These are phyloP conservation scores for Thaleichthys pacificus DNA, from an alignment of 2,797 vertebrate species.

Conservation along the genomic window DNA sequence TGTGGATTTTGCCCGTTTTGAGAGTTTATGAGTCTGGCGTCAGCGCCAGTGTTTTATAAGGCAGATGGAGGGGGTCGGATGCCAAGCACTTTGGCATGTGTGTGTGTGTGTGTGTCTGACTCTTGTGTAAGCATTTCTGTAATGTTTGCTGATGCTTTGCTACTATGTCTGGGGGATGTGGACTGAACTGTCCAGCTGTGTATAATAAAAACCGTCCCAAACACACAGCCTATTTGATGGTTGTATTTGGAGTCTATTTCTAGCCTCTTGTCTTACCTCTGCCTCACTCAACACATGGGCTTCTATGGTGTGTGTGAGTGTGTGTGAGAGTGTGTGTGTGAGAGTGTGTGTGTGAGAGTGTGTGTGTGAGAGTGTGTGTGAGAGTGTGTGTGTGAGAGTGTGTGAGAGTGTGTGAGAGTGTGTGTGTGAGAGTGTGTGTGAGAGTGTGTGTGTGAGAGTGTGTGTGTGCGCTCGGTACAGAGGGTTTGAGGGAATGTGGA, in stretches of 20 bases:
- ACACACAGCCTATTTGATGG: constrained; percentile 40
- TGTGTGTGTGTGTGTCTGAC: constrained; percentile 40
- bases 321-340: constrained; percentile 10
- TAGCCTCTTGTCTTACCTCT: constrained; percentile 40
- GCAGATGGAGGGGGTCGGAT: constrained; percentile 52
- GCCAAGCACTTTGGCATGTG: constrained; percentile 49
- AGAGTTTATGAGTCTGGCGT: constrained; percentile 55
- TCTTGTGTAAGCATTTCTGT: too few relatives aligned
- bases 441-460: constrained; percentile 20
- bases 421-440: constrained; percentile 10
- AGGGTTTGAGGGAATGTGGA: background rate
- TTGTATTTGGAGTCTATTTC: constrained; percentile 41
- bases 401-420: constrained; percentile 16
- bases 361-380: constrained; percentile 18
- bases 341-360: constrained; percentile 23
- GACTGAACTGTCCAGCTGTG: constrained; percentile 50
- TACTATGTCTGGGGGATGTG: constrained; percentile 11
- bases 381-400: constrained; percentile 8
- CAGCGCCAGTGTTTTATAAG: constrained; percentile 63
- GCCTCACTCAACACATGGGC: constrained; percentile 26
- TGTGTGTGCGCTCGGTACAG: background rate
- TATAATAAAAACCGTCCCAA: constrained; percentile 46
- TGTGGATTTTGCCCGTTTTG: constrained; percentile 25
- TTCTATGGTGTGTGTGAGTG: background rate
- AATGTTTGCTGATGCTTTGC: too few relatives aligned